phyloP scores from a whole-genome alignment of 1,140 invertebrate species.

The Zaprionus taronus region DNA sequence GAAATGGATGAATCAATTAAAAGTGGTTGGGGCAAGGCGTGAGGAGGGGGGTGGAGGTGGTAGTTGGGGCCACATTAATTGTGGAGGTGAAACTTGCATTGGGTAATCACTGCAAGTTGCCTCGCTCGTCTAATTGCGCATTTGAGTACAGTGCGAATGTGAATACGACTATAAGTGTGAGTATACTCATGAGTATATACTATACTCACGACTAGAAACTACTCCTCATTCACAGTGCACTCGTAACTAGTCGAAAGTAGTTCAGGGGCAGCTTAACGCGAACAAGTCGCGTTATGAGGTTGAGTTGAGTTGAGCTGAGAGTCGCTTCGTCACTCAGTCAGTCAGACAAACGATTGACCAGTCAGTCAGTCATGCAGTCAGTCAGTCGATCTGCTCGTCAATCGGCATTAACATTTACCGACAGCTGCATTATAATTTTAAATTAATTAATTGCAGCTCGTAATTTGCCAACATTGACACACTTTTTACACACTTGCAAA shows the following conservation, averaged over 20 bases:
- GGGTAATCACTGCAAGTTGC: constrained; percentile 20
- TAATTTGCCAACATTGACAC: constrained; percentile 55
- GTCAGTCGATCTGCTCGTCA: constrained; percentile 8
- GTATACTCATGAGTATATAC: neutral
- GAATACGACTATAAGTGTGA: neutral
- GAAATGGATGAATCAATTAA: constrained; percentile 31
- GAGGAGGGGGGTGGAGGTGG: neutral
- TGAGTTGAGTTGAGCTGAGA: neutral
- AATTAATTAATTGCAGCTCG: constrained; percentile 52
- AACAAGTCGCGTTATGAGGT: constrained; percentile 26
- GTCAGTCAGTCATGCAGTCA: constrained; percentile 8
- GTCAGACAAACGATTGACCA: neutral
- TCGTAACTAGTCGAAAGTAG: constrained; percentile 35
- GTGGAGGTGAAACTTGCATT: constrained; percentile 34
- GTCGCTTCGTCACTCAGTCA: constrained; percentile 6
- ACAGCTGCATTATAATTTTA: constrained; percentile 42
- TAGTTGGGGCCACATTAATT: neutral
- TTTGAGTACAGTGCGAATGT: constrained; percentile 2
- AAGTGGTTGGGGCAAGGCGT: neutral
- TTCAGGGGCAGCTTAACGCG: constrained; percentile 39
- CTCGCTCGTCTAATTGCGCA: constrained; percentile 31
- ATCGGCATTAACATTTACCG: constrained; percentile 22
- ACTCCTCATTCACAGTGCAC: constrained; percentile 10
- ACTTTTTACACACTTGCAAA: constrained; percentile 30
- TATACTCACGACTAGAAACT: constrained; percentile 22